Evolutionary conservation across 2,888 invertebrate species (phyloP).

Genomic region (Eudemis profundana): DNA sequence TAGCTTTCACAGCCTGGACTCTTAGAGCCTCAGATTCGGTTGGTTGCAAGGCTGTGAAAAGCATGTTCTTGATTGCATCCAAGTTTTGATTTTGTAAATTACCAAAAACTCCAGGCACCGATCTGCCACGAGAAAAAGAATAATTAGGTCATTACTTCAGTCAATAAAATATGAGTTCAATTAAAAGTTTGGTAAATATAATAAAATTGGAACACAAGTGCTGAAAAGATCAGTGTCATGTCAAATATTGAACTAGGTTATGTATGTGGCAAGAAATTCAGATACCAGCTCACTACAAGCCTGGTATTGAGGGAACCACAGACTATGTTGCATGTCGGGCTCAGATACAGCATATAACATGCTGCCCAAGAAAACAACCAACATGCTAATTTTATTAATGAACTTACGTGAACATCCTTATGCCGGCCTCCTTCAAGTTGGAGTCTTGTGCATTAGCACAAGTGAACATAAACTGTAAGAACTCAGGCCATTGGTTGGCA

Average conservation of each 20-base stretch:
- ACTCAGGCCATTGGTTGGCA: conserved; percentile 98
- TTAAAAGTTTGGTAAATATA: too few relatives aligned
- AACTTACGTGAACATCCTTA: conserved; percentile 96
- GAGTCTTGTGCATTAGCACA: conserved; percentile 94
- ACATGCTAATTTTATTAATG: conserved; percentile 1
- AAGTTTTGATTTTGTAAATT: conserved; percentile 96
- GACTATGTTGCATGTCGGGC: conserved; percentile 37
- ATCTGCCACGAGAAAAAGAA: conserved; percentile 77
- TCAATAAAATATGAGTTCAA: not conserved
- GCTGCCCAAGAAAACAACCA: not conserved
- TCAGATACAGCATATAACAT: not conserved
- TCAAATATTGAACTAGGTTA: too few relatives aligned
- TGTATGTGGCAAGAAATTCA: too few relatives aligned
- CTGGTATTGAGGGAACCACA: conserved; percentile 39
- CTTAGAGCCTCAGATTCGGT: conserved; percentile 90
- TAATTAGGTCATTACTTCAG: not conserved
- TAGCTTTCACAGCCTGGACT: conserved; percentile 93
- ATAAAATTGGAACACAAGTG: not conserved
- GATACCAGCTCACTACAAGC: too few relatives aligned
- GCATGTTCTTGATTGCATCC: conserved; percentile 97
- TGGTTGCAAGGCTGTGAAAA: conserved; percentile 92
- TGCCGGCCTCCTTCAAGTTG: conserved; percentile 95
- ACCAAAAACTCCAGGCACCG: conserved; percentile 98
- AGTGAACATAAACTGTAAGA: conserved; percentile 97
- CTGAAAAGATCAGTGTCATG: not conserved